These are phyloP conservation scores for Lophius piscatorius DNA, from an alignment of 2,113 vertebrate genomes.

Conservation along the genomic window DNA sequence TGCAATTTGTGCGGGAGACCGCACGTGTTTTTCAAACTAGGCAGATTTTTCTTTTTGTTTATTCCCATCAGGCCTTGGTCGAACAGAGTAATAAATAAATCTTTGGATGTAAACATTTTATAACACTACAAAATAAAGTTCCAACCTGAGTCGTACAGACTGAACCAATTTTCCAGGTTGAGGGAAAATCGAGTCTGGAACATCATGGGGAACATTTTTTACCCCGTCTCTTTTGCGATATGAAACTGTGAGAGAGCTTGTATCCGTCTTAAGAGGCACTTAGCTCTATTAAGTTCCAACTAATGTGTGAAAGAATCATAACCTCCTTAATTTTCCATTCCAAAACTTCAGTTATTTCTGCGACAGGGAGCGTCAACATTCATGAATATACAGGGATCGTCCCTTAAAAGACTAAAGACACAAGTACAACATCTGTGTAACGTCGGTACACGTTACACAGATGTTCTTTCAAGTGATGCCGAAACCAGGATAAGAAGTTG, in stretches of 20 bases:
- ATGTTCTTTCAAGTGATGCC: no score
- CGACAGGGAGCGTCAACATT: no score
- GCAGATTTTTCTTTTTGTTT: slow-evolving; percentile 7
- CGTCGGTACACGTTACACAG: no score
- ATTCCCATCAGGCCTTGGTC: neutral
- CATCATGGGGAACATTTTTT: slow-evolving; percentile 5
- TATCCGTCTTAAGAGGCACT: slow-evolving; percentile 18
- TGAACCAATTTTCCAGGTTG: slow-evolving; percentile 12
- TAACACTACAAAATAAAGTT: slow-evolving; percentile 8
- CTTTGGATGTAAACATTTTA: slow-evolving; percentile 28
- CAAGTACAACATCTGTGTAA: no score
- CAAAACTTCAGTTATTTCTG: no score
- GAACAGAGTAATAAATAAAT: slow-evolving; percentile 24
- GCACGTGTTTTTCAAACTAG: neutral
- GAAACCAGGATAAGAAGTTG: no score
- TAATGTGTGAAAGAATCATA: no score
- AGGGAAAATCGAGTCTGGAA: slow-evolving; percentile 4
- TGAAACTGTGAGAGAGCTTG: slow-evolving; percentile 10
- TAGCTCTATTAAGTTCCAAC: slow-evolving; percentile 1
- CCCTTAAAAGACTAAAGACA: neutral
- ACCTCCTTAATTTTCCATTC: no score
- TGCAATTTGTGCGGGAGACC: slow-evolving; percentile 23
- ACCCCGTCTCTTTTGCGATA: slow-evolving; percentile 1
- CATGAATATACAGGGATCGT: neutral
- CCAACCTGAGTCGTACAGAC: slow-evolving; percentile 5